These are phyloP conservation scores for Sylvietta virens DNA, from an alignment of 2,113 vertebrate genomes.

Conservation along the genomic window DNA sequence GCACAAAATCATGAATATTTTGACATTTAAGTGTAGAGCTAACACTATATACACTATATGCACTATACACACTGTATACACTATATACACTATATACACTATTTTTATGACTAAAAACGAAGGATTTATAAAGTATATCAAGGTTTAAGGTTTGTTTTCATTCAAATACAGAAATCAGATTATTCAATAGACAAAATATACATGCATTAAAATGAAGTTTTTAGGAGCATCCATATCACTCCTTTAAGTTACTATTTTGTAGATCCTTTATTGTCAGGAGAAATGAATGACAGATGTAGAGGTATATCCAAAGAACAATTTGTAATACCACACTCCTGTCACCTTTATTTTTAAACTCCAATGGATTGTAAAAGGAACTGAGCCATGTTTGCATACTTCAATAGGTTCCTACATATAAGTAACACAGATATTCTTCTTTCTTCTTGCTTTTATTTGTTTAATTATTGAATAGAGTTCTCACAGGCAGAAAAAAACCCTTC, in stretches of 20 bases:
- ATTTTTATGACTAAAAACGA: not conserved
- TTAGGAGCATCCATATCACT: not conserved
- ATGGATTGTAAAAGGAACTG: not conserved
- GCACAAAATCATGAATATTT: not conserved
- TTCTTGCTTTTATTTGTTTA: not conserved
- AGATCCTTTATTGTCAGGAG: not conserved
- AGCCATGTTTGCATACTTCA: not conserved
- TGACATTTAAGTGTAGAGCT: not conserved
- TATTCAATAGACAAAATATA: not conserved
- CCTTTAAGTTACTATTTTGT: not conserved
- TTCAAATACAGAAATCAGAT: not conserved
- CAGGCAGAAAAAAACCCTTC: not conserved
- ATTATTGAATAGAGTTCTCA: not conserved
- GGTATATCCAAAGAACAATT: not conserved
- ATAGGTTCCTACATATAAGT: not conserved
- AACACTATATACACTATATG: too few relatives aligned
- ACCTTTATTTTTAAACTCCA: not conserved
- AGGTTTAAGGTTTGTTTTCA: not conserved
- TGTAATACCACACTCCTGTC: not conserved
- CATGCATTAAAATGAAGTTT: not conserved
- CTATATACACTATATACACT: too few relatives aligned
- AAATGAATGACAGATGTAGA: not conserved
- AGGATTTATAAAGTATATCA: not conserved
- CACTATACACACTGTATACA: too few relatives aligned
- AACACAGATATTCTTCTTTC: not conserved